A percentile compares a stretch with the other conserved stretches of the same genome.
phyloP scores from a whole-genome alignment of 2,888 invertebrate genomes.

The Coleophora deauratella region DNA sequence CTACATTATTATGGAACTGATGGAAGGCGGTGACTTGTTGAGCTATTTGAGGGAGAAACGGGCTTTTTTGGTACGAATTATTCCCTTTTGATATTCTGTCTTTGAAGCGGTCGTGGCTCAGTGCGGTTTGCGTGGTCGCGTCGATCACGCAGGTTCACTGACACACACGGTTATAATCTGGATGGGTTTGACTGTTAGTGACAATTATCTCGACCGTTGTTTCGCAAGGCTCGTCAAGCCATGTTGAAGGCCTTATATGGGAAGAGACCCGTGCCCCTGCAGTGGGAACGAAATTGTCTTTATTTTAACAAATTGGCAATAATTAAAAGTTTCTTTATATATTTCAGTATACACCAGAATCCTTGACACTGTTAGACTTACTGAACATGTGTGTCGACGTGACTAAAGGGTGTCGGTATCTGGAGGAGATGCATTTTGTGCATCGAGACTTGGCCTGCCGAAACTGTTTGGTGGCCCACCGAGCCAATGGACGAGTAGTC shows the following conservation, averaged over 20 bases:
- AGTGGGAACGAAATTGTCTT: too few relatives aligned
- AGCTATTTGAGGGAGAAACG: slow-evolving; percentile 91
- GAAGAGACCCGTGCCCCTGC: too few relatives aligned
- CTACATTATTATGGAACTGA: slow-evolving; percentile 95
- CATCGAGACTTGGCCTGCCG: slow-evolving; percentile 97
- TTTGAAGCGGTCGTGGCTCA: too few relatives aligned
- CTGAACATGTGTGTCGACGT: slow-evolving; percentile 96
- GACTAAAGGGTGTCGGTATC: slow-evolving; percentile 93
- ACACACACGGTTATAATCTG: too few relatives aligned
- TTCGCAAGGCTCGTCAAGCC: too few relatives aligned
- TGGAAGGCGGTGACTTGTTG: slow-evolving; percentile 97
- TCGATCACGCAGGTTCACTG: too few relatives aligned
- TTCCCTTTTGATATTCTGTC: too few relatives aligned
- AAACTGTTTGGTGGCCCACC: slow-evolving; percentile 93
- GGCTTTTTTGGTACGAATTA: slow-evolving; percentile 76
- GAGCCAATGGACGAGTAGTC: slow-evolving; percentile 82
- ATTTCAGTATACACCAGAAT: slow-evolving; percentile 75
- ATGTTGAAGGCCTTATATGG: too few relatives aligned
- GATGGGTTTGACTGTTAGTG: too few relatives aligned
- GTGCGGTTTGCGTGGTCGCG: too few relatives aligned
- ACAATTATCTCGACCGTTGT: too few relatives aligned
- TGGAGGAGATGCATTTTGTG: slow-evolving; percentile 98
- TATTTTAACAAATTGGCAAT: too few relatives aligned
- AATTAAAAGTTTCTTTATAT: neutral
- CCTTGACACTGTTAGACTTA: slow-evolving; percentile 86